phyloP scores from a whole-genome alignment of 2,113 vertebrate species.

The Nothobranchius furzeri region DNA sequence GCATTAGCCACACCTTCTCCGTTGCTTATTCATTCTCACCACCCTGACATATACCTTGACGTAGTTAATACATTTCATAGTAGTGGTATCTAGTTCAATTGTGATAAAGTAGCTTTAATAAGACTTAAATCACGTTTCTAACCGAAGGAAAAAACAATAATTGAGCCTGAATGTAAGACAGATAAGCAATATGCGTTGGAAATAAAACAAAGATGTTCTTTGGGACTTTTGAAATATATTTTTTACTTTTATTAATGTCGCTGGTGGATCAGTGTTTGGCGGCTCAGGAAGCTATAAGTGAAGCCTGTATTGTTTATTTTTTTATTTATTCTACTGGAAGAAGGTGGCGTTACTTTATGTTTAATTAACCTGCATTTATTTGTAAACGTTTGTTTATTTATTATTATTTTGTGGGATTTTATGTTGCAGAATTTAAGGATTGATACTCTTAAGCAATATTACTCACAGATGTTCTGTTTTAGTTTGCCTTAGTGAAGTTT shows the following conservation, averaged over 20 bases:
- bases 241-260: not conserved
- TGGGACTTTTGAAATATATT: not conserved
- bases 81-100: not conserved
- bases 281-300: slow-evolving; percentile 20
- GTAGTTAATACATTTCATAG: not conserved
- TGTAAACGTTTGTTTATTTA: too few species aligned
- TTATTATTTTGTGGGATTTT: too few species aligned
- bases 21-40: slow-evolving; percentile 40
- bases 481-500: not conserved
- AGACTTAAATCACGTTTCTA: not conserved
- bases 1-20: slow-evolving; percentile 51
- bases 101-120: not conserved
- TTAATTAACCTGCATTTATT: too few species aligned
- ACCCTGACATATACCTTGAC: too few species aligned
- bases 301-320: slow-evolving; percentile 12
- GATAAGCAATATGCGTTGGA: not conserved
- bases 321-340: not conserved
- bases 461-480: not conserved
- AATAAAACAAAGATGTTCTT: not conserved
- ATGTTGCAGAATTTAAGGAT: too few species aligned
- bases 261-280: not conserved
- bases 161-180: not conserved
- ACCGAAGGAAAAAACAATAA: too few species aligned
- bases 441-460: too few species aligned
- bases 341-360: too few species aligned